These are phyloP conservation scores for Peromyscus attwateri DNA, from an alignment of 2,797 vertebrate genomes.

Conservation along the genomic window DNA sequence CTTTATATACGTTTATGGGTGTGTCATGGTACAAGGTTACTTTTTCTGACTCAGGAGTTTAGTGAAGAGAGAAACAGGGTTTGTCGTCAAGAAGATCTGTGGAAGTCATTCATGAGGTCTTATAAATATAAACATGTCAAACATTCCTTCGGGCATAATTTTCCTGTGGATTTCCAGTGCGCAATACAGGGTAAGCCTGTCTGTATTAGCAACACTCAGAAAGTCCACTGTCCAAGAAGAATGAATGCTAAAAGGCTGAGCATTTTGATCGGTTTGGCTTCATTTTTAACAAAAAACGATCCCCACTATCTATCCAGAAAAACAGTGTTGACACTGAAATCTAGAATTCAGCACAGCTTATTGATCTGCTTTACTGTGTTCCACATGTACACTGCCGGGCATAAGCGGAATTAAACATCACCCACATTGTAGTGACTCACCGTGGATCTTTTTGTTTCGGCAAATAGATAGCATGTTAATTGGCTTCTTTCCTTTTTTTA, in stretches of 20 bases:
- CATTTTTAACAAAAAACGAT: background rate
- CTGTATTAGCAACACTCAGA: background rate
- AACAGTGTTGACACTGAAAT: background rate
- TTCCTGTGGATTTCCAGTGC: slow-evolving; percentile 2
- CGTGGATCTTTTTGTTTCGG: background rate
- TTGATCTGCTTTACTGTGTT: background rate
- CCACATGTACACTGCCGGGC: background rate
- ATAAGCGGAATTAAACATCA: background rate
- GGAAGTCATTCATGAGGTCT: background rate
- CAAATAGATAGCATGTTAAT: slow-evolving; percentile 6
- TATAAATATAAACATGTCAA: background rate
- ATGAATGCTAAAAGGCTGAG: background rate
- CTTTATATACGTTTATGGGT: background rate
- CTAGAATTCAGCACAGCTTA: background rate
- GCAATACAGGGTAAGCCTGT: background rate
- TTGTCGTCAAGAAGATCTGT: background rate
- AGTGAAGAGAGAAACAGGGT: background rate
- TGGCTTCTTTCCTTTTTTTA: background rate
- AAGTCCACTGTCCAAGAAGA: background rate
- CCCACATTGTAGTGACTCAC: background rate
- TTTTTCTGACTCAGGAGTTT: slow-evolving; percentile 5
- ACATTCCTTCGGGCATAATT: background rate
- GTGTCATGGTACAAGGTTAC: background rate
- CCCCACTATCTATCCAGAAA: background rate
- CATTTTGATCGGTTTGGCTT: background rate